These are phyloP conservation scores for Volucella zonaria DNA, from an alignment of 2,888 invertebrate genomes.

Conservation along the genomic window DNA sequence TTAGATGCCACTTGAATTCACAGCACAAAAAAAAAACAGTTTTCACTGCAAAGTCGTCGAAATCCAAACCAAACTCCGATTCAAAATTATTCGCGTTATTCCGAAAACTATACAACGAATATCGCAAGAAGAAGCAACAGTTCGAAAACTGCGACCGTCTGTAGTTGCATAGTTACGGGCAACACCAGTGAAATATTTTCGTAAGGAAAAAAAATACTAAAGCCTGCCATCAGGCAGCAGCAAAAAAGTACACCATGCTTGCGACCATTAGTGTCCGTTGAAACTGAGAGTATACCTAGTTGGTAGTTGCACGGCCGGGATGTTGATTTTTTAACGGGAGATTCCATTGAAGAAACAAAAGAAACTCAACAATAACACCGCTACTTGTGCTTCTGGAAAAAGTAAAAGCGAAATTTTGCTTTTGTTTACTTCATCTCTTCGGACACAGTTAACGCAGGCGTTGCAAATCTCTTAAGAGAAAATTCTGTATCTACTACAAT, in stretches of 20 bases:
- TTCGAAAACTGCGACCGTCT: conserved; percentile 27
- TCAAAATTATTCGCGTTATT: neutral
- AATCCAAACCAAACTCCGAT: neutral
- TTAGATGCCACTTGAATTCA: no score
- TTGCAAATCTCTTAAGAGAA: neutral
- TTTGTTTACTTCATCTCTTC: conserved; percentile 43
- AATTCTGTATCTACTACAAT: neutral
- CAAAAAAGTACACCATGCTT: conserved; percentile 32
- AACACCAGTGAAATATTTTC: neutral
- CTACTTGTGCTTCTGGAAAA: conserved; percentile 26
- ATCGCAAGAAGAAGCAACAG: conserved; percentile 47
- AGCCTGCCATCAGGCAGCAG: conserved; percentile 45
- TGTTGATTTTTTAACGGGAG: conserved; percentile 11
- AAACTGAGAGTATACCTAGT: conserved; percentile 57
- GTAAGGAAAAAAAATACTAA: conserved; percentile 38
- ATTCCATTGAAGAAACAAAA: conserved; percentile 3
- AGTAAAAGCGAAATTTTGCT: conserved; percentile 67
- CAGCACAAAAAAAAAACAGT: neutral
- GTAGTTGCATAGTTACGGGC: conserved; percentile 57
- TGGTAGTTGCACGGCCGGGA: conserved; percentile 29
- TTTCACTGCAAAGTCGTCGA: neutral
- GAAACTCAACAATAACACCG: conserved; percentile 54
- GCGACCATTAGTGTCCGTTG: conserved; percentile 59
- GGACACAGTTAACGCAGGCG: neutral
- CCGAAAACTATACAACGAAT: conserved; percentile 54